Conservation (phyloP, 2,113 vertebrate species). For the Pluvianellus socialis region DNA sequence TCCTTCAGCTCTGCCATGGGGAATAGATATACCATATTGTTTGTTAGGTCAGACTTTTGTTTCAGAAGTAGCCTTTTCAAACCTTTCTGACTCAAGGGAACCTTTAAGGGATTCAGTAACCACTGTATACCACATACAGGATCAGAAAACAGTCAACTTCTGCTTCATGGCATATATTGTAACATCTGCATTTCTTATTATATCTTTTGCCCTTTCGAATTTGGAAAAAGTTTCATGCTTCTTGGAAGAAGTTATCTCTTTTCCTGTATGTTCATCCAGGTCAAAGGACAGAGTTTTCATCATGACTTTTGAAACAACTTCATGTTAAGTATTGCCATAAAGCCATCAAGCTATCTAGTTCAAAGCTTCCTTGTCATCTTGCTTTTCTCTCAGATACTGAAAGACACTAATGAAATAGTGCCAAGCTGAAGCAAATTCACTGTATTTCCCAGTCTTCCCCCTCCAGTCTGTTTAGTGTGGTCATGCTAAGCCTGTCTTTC, state of each 20-base stretch:
- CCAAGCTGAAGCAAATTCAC: neutral
- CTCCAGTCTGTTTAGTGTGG: neutral
- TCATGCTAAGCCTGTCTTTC: neutral
- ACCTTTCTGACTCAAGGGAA: neutral
- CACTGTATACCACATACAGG: neutral
- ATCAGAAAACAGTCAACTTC: neutral
- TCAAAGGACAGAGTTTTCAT: neutral
- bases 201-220: neutral
- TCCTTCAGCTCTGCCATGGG: neutral
- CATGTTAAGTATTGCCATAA: neutral
- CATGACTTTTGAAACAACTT: neutral
- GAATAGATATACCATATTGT: rapidly evolving
- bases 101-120: neutral
- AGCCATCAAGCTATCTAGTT: neutral
- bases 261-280: neutral
- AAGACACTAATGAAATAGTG: neutral
- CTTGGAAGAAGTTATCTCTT: neutral
- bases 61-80: neutral
- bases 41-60: neutral
- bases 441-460: too few relatives aligned
- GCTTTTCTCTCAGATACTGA: neutral
- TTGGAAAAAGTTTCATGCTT: neutral
- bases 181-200: neutral
- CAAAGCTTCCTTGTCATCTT: neutral
- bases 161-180: neutral